Conservation (phyloP, 2,113 vertebrate genomes). For the Nicator chloris region DNA sequence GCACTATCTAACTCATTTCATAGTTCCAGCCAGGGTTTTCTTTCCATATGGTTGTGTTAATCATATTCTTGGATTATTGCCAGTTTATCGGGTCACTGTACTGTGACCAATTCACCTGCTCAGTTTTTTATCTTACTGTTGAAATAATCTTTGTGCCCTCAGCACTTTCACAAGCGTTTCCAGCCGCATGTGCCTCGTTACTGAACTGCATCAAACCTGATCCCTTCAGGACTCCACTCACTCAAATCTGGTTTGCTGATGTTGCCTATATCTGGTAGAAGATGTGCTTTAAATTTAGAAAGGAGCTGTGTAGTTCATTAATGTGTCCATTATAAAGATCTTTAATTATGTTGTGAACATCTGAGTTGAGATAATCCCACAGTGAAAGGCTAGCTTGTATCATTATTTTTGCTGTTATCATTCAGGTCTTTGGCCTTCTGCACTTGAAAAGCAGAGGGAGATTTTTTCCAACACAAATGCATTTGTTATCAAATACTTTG, state of each 20-base stretch:
- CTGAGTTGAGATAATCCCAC: background rate
- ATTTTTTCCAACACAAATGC: background rate
- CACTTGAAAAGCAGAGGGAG: background rate
- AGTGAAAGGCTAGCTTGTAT: background rate
- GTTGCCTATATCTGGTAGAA: background rate
- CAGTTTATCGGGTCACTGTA: background rate
- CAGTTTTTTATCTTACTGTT: background rate
- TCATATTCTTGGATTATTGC: background rate
- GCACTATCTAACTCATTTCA: background rate
- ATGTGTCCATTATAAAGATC: background rate
- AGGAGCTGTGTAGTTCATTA: background rate
- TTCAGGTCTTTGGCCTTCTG: background rate
- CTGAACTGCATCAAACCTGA: background rate
- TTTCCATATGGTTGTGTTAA: background rate
- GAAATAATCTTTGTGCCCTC: background rate
- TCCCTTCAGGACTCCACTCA: background rate
- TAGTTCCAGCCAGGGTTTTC: background rate
- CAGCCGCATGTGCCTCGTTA: accelerated
- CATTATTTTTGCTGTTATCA: background rate
- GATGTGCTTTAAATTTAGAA: background rate
- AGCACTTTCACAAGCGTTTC: background rate
- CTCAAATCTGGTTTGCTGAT: background rate
- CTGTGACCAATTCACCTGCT: background rate
- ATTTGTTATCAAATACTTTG: background rate
- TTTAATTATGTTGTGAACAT: background rate